Conservation (phyloP, 2,113 vertebrate species). For the Lota lota region DNA sequence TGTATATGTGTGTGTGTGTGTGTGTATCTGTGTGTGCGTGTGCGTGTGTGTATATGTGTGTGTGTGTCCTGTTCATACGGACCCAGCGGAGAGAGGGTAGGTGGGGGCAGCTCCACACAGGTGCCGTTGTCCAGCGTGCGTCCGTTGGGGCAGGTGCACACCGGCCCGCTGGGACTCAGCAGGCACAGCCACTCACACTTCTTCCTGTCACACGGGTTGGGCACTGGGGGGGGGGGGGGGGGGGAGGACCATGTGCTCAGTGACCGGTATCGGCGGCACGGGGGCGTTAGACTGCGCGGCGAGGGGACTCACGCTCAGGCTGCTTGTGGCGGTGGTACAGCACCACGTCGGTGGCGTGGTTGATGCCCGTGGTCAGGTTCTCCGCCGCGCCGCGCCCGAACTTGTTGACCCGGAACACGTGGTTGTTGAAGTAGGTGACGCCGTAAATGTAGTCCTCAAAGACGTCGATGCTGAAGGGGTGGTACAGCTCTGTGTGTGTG, state of each 20-base stretch:
- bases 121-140: conserved; percentile 90
- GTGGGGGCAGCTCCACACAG: conserved; percentile 83
- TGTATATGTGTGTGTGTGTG: conserved; percentile 1
- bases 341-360: conserved; percentile 90
- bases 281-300: conserved; percentile 6
- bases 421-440: conserved; percentile 92
- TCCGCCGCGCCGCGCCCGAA: conserved; percentile 85
- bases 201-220: conserved; percentile 95
- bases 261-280: too few relatives aligned
- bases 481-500: conserved; percentile 75
- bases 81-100: conserved; percentile 80
- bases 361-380: conserved; percentile 89
- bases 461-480: conserved; percentile 96
- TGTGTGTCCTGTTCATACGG: conserved; percentile 31
- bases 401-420: conserved; percentile 95
- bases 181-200: conserved; percentile 97
- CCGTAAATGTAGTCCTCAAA: conserved; percentile 98
- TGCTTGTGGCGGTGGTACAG: conserved; percentile 96
- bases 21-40: conserved; percentile 1
- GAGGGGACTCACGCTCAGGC: conserved; percentile 80
- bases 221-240: conserved; percentile 70
- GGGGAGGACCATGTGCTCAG: conserved; percentile 2
- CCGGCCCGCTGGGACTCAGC: conserved; percentile 92
- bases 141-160: conserved; percentile 93
- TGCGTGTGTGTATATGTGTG: conserved; percentile 1